These are phyloP conservation scores for Phaedon cochleariae DNA, from an alignment of 2,888 invertebrate species.

Conservation along the genomic window DNA sequence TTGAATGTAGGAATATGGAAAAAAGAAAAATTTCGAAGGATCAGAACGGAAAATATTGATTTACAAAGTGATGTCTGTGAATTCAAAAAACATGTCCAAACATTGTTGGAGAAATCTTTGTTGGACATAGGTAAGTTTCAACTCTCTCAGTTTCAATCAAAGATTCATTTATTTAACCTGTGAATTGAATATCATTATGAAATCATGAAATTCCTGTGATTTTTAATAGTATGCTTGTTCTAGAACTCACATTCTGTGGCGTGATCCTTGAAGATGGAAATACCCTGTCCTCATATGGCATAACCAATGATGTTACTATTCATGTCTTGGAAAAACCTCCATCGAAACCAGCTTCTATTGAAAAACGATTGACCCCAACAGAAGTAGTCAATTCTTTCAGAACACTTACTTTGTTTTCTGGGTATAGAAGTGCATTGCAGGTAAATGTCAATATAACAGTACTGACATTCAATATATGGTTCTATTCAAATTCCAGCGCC, in stretches of 20 bases:
- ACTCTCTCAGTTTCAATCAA: background rate
- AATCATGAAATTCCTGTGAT: too few relatives aligned
- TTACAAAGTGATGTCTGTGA: constrained; percentile 70
- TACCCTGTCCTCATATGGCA: constrained; percentile 70
- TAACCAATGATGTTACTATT: constrained; percentile 67
- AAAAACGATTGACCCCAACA: constrained; percentile 66
- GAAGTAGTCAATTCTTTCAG: constrained; percentile 71
- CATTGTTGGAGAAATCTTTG: constrained; percentile 24
- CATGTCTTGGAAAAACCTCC: constrained; percentile 66
- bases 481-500: constrained; percentile 50
- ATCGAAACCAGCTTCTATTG: constrained; percentile 51
- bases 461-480: background rate
- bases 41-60: constrained; percentile 69
- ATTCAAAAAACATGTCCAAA: constrained; percentile 60
- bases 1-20: constrained; percentile 10
- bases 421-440: constrained; percentile 74
- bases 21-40: constrained; percentile 55
- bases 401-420: constrained; percentile 68
- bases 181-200: too few relatives aligned
- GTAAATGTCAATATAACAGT: constrained; percentile 55
- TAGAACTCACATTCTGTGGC: constrained; percentile 78
- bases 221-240: constrained; percentile 8
- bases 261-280: constrained; percentile 72
- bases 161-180: too few relatives aligned
- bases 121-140: background rate